Conservation (phyloP, 2,888 invertebrate species). For the Agrochola circellaris region DNA sequence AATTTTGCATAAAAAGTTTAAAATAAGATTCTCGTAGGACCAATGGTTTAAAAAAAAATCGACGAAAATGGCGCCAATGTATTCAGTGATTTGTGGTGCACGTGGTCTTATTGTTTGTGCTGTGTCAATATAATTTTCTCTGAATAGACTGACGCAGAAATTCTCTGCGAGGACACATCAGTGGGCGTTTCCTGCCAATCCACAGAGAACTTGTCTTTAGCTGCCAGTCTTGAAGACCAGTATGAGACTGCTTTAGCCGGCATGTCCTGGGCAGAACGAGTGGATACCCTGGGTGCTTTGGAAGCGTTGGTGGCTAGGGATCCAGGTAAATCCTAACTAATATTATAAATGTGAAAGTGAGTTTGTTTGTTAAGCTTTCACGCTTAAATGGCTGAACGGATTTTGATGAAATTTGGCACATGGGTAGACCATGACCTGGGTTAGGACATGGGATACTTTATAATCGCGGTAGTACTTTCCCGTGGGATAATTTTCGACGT, state of each 20-base stretch:
- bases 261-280: conserved; percentile 96
- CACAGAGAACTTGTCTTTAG: conserved; percentile 73
- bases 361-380: too few species aligned
- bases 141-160: conserved; percentile 92
- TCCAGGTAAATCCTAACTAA: conserved; percentile 91
- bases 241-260: conserved; percentile 93
- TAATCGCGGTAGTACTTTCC: too few species aligned
- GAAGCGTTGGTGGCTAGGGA: conserved; percentile 96
- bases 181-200: conserved; percentile 62
- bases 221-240: conserved; percentile 91
- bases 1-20: too few species aligned
- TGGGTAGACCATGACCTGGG: too few species aligned
- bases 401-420: too few species aligned
- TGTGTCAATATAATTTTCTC: neutral
- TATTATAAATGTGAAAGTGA: too few species aligned
- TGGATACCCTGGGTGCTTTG: conserved; percentile 94
- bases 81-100: neutral
- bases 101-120: neutral
- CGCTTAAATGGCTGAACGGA: too few species aligned
- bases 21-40: too few species aligned
- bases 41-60: neutral
- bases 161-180: conserved; percentile 87
- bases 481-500: too few species aligned
- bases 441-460: too few species aligned
- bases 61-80: neutral